Conservation (phyloP, 1,140 invertebrate species). For the Zaprionus tsacasi region DNA sequence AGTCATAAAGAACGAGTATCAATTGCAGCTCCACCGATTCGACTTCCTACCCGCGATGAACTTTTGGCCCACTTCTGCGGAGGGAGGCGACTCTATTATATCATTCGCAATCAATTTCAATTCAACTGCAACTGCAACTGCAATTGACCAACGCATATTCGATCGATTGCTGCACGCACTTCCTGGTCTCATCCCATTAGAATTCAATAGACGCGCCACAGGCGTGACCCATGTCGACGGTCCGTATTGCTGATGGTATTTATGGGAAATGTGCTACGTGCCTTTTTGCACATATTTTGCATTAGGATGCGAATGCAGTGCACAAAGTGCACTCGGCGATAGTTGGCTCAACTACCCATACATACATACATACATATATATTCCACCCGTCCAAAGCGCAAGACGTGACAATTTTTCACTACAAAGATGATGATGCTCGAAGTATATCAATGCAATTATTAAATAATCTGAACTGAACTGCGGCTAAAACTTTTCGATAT, state of each 20-base stretch:
- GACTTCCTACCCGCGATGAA: conserved; percentile 41
- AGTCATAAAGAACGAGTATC: conserved; percentile 8
- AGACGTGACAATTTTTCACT: conserved; percentile 45
- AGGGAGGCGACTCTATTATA: neutral
- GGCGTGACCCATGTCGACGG: conserved; percentile 36
- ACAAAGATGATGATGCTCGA: conserved; percentile 3
- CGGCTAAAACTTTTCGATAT: neutral
- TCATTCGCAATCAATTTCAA: conserved; percentile 61
- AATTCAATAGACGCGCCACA: conserved; percentile 65
- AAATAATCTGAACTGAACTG: neutral
- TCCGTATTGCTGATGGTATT: conserved; percentile 35
- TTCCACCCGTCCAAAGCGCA: conserved; percentile 5
- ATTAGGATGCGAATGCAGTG: conserved; percentile 58
- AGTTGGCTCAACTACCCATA: neutral
- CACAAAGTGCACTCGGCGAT: conserved; percentile 27
- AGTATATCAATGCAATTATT: conserved; percentile 3
- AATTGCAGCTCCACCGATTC: neutral
- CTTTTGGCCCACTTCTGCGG: conserved; percentile 68
- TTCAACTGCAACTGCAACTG: conserved; percentile 44
- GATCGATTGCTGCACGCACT: conserved; percentile 70
- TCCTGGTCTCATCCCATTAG: conserved; percentile 69
- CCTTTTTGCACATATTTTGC: conserved; percentile 55
- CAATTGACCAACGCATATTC: conserved; percentile 59
- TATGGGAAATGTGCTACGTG: conserved; percentile 68
- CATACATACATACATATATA: too few relatives aligned